A percentile compares a stretch with the other conserved stretches of the same genome.
Conservation (phyloP, 2,797 vertebrate genomes). For the Syncerus caffer region DNA sequence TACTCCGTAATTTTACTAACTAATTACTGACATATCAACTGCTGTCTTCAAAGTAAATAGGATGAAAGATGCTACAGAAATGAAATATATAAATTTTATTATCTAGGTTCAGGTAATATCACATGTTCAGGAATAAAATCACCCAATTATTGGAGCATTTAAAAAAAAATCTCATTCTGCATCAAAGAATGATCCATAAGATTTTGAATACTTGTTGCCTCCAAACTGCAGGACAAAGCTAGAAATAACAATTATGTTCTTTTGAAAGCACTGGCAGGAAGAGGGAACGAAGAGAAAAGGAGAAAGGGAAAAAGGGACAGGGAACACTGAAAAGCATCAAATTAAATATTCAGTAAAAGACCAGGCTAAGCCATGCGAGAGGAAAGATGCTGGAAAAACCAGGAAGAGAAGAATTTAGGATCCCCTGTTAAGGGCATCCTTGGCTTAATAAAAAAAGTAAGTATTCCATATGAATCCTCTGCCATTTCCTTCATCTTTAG, state of each 20-base stretch:
- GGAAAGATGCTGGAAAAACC: slow-evolving; percentile 65
- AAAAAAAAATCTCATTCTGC: slow-evolving; percentile 34
- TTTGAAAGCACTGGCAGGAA: slow-evolving; percentile 66
- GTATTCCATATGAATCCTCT: slow-evolving; percentile 61
- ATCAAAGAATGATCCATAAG: slow-evolving; percentile 67
- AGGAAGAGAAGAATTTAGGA: slow-evolving; percentile 53
- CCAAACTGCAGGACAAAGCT: slow-evolving; percentile 33
- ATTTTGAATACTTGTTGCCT: slow-evolving; percentile 62
- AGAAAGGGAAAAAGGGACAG: slow-evolving; percentile 48
- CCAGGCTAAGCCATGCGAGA: slow-evolving; percentile 70
- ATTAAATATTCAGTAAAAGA: slow-evolving; percentile 74
- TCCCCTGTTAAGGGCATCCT: slow-evolving; percentile 60
- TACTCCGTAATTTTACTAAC: slow-evolving; percentile 24
- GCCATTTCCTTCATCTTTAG: slow-evolving; percentile 70
- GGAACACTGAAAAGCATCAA: slow-evolving; percentile 72
- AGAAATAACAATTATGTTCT: slow-evolving; percentile 59
- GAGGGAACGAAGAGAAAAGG: slow-evolving; percentile 60
- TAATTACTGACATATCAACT: slow-evolving; percentile 37
- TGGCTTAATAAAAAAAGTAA: slow-evolving; percentile 62
- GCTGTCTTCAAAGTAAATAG: slow-evolving; percentile 47
- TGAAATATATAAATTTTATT: slow-evolving; percentile 44
- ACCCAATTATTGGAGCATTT: slow-evolving; percentile 29
- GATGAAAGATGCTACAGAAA: slow-evolving; percentile 56
- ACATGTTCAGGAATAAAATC: slow-evolving; percentile 43
- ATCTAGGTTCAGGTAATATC: slow-evolving; percentile 47